A percentile compares a stretch with the other conserved stretches of the same genome.
Conservation (phyloP, 2,113 vertebrate genomes). For the Hemichromis elongatus region DNA sequence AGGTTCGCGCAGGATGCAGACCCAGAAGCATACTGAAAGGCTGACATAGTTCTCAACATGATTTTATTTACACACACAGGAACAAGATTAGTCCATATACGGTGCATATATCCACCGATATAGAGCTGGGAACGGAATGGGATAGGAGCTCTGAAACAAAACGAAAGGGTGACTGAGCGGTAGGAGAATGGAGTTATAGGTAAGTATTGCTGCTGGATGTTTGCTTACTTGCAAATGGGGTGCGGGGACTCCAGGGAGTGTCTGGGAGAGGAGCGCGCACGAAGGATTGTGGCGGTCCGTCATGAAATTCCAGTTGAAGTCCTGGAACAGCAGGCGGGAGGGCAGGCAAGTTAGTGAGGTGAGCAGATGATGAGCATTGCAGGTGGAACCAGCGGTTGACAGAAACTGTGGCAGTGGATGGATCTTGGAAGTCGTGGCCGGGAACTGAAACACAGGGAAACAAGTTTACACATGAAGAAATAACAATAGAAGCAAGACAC, state of each 20-base stretch:
- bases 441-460: neutral
- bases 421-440: neutral
- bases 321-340: accelerated
- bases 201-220: no score
- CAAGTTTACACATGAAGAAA: accelerated
- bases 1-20: no score
- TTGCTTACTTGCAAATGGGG: no score
- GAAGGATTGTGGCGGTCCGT: accelerated
- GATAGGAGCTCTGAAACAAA: no score
- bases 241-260: neutral
- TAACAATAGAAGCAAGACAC: neutral
- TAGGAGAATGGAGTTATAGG: no score
- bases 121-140: no score
- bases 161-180: no score
- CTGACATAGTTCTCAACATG: no score
- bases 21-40: no score
- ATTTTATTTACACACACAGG: no score
- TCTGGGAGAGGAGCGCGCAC: neutral
- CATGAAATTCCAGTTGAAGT: neutral
- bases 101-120: no score
- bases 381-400: neutral
- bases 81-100: no score
- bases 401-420: neutral
- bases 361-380: accelerated
- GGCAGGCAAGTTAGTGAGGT: neutral